Conservation (phyloP, 2,113 vertebrate genomes). For the Tachycineta bicolor region DNA sequence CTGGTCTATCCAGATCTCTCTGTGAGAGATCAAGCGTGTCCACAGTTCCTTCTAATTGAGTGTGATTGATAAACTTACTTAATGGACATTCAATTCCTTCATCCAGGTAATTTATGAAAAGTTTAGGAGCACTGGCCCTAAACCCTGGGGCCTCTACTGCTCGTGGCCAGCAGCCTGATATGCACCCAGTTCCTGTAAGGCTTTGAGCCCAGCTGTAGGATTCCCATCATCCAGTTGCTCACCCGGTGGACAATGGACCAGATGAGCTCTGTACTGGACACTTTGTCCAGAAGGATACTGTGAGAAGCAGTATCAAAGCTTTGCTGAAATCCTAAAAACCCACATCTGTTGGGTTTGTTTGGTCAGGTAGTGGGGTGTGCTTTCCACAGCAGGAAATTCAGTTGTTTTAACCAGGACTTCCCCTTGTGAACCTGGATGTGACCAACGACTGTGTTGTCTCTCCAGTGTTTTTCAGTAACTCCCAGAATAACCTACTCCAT, state of each 20-base stretch:
- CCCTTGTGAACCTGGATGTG: neutral
- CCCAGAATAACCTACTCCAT: neutral
- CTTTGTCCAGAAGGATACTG: neutral
- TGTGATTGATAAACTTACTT: neutral
- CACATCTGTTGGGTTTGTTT: neutral
- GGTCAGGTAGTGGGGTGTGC: neutral
- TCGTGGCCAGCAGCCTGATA: neutral
- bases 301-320: neutral
- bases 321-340: neutral
- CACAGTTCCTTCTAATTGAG: neutral
- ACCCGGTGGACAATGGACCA: neutral
- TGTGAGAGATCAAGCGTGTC: neutral
- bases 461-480: neutral
- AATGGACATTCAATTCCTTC: neutral
- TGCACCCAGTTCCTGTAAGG: neutral
- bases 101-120: neutral
- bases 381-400: neutral
- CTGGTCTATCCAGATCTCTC: neutral
- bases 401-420: neutral
- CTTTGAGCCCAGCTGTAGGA: neutral
- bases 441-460: accelerated
- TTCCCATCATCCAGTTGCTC: neutral
- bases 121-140: neutral
- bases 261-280: neutral
- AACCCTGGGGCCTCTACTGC: neutral